Evolutionary conservation across 2,888 invertebrate species (phyloP).

Genomic region (Diarsia brunnea): DNA sequence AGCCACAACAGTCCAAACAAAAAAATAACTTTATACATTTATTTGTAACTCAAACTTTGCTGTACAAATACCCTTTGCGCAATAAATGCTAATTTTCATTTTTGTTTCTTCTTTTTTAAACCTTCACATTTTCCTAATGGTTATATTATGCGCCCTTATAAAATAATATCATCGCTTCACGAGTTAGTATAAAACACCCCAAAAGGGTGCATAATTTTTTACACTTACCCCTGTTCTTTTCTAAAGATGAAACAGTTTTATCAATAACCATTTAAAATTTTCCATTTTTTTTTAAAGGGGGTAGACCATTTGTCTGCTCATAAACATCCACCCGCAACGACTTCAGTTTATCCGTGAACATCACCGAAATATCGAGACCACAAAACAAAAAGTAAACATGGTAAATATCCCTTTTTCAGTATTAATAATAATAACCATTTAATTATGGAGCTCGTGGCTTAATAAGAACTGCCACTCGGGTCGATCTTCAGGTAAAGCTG

Average conservation of each 20-base stretch:
- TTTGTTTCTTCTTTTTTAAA: conserved; percentile 36
- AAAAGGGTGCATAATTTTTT: conserved; percentile 50
- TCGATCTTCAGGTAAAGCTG: too few relatives aligned
- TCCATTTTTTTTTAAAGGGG: too few relatives aligned
- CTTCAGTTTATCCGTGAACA: too few relatives aligned
- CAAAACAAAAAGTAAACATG: too few relatives aligned
- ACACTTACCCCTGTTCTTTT: not conserved
- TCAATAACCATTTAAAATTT: not conserved
- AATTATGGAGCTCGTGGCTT: too few relatives aligned
- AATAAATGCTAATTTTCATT: conserved; percentile 43
- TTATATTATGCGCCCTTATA: conserved; percentile 32
- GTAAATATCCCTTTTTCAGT: too few relatives aligned
- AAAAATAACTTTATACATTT: conserved; percentile 37
- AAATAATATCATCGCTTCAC: conserved; percentile 39
- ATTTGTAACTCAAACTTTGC: conserved; percentile 29
- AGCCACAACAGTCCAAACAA: conserved; percentile 12
- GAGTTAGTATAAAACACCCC: conserved; percentile 15
- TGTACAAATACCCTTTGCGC: conserved; percentile 25
- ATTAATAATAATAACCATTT: too few relatives aligned
- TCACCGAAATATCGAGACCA: too few relatives aligned
- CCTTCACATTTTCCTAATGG: conserved; percentile 38
- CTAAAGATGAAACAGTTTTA: conserved; percentile 4
- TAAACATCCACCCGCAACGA: too few relatives aligned
- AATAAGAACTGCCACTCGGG: too few relatives aligned
- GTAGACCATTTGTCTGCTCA: too few relatives aligned